These are phyloP conservation scores for Anser cygnoides DNA, from an alignment of 2,113 vertebrate species.

Conservation along the genomic window DNA sequence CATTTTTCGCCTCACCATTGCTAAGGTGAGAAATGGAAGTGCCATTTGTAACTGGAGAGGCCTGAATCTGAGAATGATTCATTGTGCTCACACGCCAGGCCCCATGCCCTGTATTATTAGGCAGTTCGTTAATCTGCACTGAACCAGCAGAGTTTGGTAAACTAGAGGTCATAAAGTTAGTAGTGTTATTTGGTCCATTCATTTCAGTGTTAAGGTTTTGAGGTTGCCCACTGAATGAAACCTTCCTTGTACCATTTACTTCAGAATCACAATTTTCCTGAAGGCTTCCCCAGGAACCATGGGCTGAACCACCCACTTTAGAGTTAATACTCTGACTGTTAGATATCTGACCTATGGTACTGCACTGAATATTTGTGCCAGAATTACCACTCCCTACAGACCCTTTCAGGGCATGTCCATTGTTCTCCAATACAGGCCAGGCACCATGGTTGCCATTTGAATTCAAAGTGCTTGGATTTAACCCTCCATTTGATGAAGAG, in stretches of 20 bases:
- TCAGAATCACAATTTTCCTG: conserved; percentile 87
- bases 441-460: conserved; percentile 95
- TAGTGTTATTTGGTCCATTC: conserved; percentile 99
- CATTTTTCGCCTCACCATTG: conserved; percentile 84
- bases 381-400: conserved; percentile 80
- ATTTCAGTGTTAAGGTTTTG: conserved; percentile 96
- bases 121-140: conserved; percentile 87
- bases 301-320: conserved; percentile 84
- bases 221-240: conserved; percentile 91
- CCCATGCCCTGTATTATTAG: conserved; percentile 79
- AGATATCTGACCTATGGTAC: conserved; percentile 84
- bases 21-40: conserved; percentile 87
- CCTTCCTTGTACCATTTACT: conserved; percentile 94
- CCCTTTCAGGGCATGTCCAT: conserved; percentile 89
- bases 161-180: conserved; percentile 99
- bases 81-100: conserved; percentile 86
- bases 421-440: conserved; percentile 90
- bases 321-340: conserved; percentile 88
- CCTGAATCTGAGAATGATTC: conserved; percentile 86
- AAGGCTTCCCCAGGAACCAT: conserved; percentile 87
- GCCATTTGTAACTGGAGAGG: conserved; percentile 87
- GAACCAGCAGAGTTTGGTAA: conserved; percentile 97
- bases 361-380: conserved; percentile 84
- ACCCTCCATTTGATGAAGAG: conserved; percentile 90
- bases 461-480: conserved; percentile 96